A percentile compares a stretch with the other conserved stretches of the same genome.
Evolutionary conservation across 2,888 invertebrate species (phyloP).

Genomic region (Empis stercorea): DNA sequence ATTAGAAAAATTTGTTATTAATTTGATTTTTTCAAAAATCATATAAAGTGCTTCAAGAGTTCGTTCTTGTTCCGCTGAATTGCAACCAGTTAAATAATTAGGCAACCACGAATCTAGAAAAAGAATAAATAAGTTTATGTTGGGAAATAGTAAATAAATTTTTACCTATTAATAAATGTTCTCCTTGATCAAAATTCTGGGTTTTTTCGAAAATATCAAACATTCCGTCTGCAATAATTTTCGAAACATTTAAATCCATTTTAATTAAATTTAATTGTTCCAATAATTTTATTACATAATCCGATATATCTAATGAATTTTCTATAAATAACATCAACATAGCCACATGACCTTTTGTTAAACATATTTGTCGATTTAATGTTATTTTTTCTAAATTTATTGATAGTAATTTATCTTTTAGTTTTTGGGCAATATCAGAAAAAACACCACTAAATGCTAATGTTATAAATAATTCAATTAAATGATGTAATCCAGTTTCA

Average conservation of each 20-base stretch:
- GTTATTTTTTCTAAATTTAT: conserved; percentile 30
- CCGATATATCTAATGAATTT: conserved; percentile 25
- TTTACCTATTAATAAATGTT: conserved; percentile 24
- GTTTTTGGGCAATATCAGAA: conserved; percentile 23
- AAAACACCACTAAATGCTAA: conserved; percentile 26
- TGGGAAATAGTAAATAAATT: not conserved
- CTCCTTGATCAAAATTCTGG: conserved; percentile 26
- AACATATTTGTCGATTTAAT: conserved; percentile 23
- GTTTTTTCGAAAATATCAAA: conserved; percentile 24
- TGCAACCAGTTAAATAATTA: conserved; percentile 26
- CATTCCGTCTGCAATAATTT: conserved; percentile 24
- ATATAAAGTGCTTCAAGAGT: conserved; percentile 27
- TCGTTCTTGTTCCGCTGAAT: conserved; percentile 29
- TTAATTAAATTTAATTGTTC: conserved; percentile 22
- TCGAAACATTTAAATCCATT: conserved; percentile 24
- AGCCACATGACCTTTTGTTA: conserved; percentile 33
- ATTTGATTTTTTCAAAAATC: conserved; percentile 22
- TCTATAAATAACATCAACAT: conserved; percentile 31
- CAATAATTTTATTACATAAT: conserved; percentile 28
- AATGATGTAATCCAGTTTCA: conserved; percentile 43
- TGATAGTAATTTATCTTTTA: conserved; percentile 30
- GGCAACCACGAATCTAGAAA: conserved; percentile 27
- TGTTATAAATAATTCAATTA: conserved; percentile 35
- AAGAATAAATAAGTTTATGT: too few species aligned
- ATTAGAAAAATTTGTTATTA: conserved; percentile 2